Base-by-base conservation (phyloP, 2,888 invertebrate genomes). In the Ditylenchus weischeri region DNA sequence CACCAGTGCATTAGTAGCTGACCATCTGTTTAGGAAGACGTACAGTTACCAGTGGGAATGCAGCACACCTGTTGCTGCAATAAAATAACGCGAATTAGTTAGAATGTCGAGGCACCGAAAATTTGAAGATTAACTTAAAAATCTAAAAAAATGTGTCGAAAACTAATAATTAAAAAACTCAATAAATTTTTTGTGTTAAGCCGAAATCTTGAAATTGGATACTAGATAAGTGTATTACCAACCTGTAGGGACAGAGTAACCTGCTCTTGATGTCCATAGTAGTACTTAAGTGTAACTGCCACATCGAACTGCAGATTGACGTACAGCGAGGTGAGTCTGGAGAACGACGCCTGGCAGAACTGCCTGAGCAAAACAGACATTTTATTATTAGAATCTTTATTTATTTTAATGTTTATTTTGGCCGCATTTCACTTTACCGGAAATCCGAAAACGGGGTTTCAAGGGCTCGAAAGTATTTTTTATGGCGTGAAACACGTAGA, bases 241-340 rank as follows among this genome's bases (percentile, higher is more conserved):
- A 43, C 43, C 43, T 43, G 64, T 11, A 71, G 68, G 29, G 75
- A 70, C 19, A 76, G 63, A 15, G 72, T 67, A 29, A 77, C 72
- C 71, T 79, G 76, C 59, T 75, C 76, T 43, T 72, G 65, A 54
- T 76, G 75, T 15, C 74, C 75, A 61, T 71, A 75, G 69, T 77
- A 77, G 69, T 82, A 80, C 47, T 73, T 63, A 19, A 80, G 66
- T 7, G 75, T 73, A 29, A 79, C 79, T 23, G 75, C 70, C 50
- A 82, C 62, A 62, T 80, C 78, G 58, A 80, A 80, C 67, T 79
- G 74, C 72, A 80, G 69, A 48, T 65, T 75, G 35, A 82, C 76
- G 68, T 78, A 80, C 19, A 79, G 69, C 4, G 80, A 65, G n/a
- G 80, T 77, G 35, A 78, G 70, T 18, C 64, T 62, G 18, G 76